Conservation (phyloP, 2,797 vertebrate species). For the Poecilia velifera region DNA sequence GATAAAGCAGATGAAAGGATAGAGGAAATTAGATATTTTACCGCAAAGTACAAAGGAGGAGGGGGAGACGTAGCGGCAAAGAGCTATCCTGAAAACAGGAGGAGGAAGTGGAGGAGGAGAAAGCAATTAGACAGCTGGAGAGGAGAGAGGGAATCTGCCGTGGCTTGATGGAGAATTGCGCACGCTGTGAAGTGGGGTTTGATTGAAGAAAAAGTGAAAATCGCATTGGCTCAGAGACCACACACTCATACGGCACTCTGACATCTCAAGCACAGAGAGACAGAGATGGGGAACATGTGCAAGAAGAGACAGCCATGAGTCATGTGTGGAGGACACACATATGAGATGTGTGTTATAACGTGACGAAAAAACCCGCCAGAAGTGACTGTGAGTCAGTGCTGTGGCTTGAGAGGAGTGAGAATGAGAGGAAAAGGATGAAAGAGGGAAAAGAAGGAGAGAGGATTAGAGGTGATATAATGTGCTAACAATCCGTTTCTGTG, state of each 20-base stretch:
- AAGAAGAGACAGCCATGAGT: slow-evolving; percentile 19
- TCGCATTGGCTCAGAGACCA: slow-evolving; percentile 26
- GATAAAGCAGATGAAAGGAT: slow-evolving; percentile 48
- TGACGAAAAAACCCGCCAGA: neutral
- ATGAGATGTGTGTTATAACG: neutral
- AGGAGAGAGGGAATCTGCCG: slow-evolving; percentile 32
- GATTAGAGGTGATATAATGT: slow-evolving; percentile 61
- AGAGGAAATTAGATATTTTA: slow-evolving; percentile 20
- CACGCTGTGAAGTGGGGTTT: slow-evolving; percentile 38
- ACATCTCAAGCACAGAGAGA: neutral
- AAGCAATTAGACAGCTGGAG: slow-evolving; percentile 47
- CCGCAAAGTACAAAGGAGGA: slow-evolving; percentile 11
- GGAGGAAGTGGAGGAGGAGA: slow-evolving; percentile 19
- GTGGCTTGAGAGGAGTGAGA: slow-evolving; percentile 17
- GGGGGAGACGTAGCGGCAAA: slow-evolving; percentile 17
- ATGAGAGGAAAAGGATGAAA: slow-evolving; percentile 12
- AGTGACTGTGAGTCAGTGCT: neutral
- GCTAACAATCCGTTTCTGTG: slow-evolving; percentile 53
- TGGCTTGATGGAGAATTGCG: slow-evolving; percentile 50
- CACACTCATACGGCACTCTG: slow-evolving; percentile 27
- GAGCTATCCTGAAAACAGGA: slow-evolving; percentile 26
- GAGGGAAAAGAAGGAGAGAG: slow-evolving; percentile 28
- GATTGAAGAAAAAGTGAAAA: slow-evolving; percentile 61
- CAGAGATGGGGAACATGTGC: slow-evolving; percentile 6
- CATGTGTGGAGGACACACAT: slow-evolving; percentile 14